A percentile compares a stretch with the other conserved stretches of the same genome.
phyloP scores from a whole-genome alignment of 2,797 vertebrate species.

The Pipistrellus pygmaeus region DNA sequence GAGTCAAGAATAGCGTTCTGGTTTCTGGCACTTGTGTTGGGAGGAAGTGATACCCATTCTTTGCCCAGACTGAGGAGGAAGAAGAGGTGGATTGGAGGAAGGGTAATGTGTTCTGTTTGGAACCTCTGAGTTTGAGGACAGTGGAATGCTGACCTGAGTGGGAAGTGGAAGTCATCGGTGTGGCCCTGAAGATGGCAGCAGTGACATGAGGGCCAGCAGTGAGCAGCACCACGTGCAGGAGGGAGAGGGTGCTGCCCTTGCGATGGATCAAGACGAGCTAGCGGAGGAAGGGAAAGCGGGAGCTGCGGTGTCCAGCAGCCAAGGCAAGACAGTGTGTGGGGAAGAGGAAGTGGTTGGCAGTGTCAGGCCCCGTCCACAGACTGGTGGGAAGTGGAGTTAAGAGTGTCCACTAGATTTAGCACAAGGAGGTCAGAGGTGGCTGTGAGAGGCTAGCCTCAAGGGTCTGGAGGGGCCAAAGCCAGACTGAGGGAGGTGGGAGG shows the following conservation, averaged over 20 bases:
- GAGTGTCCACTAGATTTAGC: constrained; percentile 36
- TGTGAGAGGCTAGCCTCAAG: background rate
- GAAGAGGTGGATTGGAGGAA: background rate
- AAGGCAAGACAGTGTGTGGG: background rate
- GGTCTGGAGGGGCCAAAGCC: background rate
- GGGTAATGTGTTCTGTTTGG: background rate
- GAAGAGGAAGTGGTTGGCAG: constrained; percentile 32
- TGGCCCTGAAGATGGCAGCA: rapidly evolving
- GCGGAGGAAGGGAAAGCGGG: rapidly evolving
- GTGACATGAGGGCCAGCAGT: rapidly evolving
- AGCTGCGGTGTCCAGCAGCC: background rate
- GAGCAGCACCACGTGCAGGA: rapidly evolving
- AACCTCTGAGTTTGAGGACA: background rate
- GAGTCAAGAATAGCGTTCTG: background rate
- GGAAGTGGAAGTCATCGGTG: background rate
- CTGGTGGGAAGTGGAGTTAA: background rate
- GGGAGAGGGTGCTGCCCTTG: background rate
- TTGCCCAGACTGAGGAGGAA: background rate
- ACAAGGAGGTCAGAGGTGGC: constrained; percentile 53
- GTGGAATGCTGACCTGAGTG: background rate
- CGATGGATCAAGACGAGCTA: rapidly evolving
- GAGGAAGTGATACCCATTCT: background rate
- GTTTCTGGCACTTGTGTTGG: background rate
- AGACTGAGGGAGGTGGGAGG: background rate
- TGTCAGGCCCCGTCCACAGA: background rate